Percentiles rank a stretch among this genome's conserved stretches.
Conservation (phyloP, 2,888 invertebrate species). For the Caenorhabditis panamensis region DNA sequence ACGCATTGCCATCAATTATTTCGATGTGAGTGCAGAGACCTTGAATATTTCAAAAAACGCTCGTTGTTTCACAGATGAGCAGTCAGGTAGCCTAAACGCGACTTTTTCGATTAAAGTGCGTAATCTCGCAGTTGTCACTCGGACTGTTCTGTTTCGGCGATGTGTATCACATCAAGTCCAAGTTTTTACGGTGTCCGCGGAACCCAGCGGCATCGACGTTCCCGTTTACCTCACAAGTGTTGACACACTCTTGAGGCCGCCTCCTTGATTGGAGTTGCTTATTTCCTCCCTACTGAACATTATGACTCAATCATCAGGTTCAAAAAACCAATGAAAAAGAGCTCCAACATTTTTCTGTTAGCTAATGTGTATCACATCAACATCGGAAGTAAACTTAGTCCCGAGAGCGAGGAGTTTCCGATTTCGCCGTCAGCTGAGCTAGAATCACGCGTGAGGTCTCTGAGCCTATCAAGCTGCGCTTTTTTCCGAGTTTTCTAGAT, state of each 20-base stretch:
- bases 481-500: neutral
- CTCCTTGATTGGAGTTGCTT: no score
- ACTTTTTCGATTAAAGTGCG: neutral
- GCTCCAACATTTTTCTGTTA: neutral
- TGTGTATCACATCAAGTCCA: slow-evolving; percentile 37
- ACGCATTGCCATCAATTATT: slow-evolving; percentile 40
- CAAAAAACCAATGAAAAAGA: neutral
- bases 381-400: neutral
- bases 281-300: no score
- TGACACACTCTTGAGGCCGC: slow-evolving; percentile 44
- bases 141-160: neutral
- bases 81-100: neutral
- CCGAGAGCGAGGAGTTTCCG: neutral
- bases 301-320: neutral
- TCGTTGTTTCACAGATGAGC: slow-evolving; percentile 46
- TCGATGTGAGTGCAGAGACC: slow-evolving; percentile 31
- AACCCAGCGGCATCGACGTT: slow-evolving; percentile 29
- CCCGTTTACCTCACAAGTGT: slow-evolving; percentile 41
- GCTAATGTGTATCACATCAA: slow-evolving; percentile 1
- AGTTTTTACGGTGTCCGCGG: slow-evolving; percentile 19
- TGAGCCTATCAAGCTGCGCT: neutral
- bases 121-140: neutral
- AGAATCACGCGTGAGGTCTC: slow-evolving; percentile 3
- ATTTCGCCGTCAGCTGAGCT: neutral
- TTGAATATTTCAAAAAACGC: slow-evolving; percentile 32